Base-by-base conservation (phyloP, 2,113 vertebrate species). In the Phyllopteryx taeniolatus region DNA sequence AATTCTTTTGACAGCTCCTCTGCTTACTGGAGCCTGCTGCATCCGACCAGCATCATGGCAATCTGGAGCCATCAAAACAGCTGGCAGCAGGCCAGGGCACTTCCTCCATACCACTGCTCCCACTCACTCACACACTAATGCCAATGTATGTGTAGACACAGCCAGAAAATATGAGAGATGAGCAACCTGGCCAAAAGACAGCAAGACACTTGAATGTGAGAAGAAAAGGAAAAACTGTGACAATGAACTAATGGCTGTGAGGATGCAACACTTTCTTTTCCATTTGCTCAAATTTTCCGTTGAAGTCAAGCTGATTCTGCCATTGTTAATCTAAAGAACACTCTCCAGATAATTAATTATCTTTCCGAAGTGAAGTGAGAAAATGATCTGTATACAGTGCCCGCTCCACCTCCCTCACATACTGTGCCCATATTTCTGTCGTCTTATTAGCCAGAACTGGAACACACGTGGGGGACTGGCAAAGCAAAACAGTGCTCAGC, bases 11-110 rank as follows among this genome's bases (percentile, higher is more conserved):
- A 92, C 90, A 89, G 91, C 86, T 90, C 83, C 75, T 76, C 69
- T 44, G 87, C 77, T 85, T 90, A 79, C 90, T 87, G 90, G 91
- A 89, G 86, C 89, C 86, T 90, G 88, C 83, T 88, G 69, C 86
- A 51, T 88, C 91, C 84, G 87, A 90, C 87, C 82, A 89, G 88
- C 46, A 86, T 81, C 72, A 79, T 87, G 88, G 88, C 90, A 91
- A 91, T 83, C 91, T 90, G 90, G 89, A 92, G 87, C 85, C 86
- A 91, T 92, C 85, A 72, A 85, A 91, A 91, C 79, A 91, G 86
- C 86, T 90, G 90, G 84, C 81, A 85, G 33, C 31, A 35, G 39
- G 85, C 89, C 90, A 91, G 76, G 76, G 64, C 76, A 72, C 71
- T 74, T 79, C 72, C 85, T 76, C 80, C 70, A 7, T 78, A 70